These are phyloP conservation scores for Alviniconcha strummeri DNA, from an alignment of 2,888 invertebrate species.

Conservation along the genomic window DNA sequence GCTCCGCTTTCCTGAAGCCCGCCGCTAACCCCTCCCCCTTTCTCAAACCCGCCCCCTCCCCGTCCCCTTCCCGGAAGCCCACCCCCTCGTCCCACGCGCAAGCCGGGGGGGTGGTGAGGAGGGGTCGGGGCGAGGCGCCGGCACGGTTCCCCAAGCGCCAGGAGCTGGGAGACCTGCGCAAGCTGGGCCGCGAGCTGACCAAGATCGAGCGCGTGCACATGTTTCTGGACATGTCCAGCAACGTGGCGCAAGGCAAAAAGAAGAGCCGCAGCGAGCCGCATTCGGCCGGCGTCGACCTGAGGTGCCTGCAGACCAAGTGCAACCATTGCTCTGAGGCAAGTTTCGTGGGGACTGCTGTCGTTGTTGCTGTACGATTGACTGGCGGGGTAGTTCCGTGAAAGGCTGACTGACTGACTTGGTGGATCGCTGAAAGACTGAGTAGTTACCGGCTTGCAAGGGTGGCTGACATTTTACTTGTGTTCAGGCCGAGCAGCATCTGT, in stretches of 20 bases:
- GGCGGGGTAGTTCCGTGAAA: no score
- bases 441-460: no score
- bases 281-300: background rate
- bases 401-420: no score
- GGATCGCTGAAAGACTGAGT: no score
- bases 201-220: conserved; percentile 32
- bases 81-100: background rate
- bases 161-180: conserved; percentile 15
- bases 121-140: background rate
- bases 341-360: no score
- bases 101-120: background rate
- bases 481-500: no score
- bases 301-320: background rate
- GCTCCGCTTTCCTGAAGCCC: background rate
- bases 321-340: conserved; percentile 4
- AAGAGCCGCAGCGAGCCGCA: conserved; percentile 14
- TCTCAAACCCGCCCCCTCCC: background rate
- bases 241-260: background rate
- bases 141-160: background rate
- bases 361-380: no score
- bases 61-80: background rate
- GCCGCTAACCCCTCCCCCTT: background rate
- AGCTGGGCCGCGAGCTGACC: conserved; percentile 19
- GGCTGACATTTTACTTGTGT: no score
- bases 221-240: conserved; percentile 28